A percentile compares a stretch with the other conserved stretches of the same genome.
phyloP scores from a whole-genome alignment of 1,140 invertebrate species.

The Bemisia tabaci region DNA sequence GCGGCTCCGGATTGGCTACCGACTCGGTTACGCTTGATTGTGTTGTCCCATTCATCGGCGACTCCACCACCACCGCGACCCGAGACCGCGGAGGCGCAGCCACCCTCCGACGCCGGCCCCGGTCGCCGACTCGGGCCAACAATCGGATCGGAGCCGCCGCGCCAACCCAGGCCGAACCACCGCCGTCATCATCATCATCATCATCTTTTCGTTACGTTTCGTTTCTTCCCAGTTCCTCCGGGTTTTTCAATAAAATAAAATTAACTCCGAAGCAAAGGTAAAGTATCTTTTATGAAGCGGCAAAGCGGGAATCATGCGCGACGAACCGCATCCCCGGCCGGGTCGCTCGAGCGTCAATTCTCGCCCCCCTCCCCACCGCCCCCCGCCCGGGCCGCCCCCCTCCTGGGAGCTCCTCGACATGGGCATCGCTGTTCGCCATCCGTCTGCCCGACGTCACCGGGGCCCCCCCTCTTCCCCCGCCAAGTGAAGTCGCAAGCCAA shows the following conservation, averaged over 20 bases:
- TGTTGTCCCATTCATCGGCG: neutral
- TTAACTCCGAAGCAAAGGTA: constrained; percentile 8
- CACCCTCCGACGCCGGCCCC: neutral
- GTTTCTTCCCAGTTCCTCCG: constrained; percentile 2
- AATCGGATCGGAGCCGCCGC: no score
- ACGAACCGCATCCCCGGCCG: constrained; percentile 21
- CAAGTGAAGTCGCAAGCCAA: no score
- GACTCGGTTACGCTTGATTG: neutral
- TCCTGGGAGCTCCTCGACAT: neutral
- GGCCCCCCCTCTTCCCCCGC: no score
- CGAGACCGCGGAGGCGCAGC: neutral
- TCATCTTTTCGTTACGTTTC: constrained; percentile 2
- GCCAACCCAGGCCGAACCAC: neutral
- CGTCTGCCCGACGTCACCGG: no score
- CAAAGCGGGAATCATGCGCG: constrained; percentile 17
- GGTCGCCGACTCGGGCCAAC: no score
- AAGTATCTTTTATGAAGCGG: neutral
- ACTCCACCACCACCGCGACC: no score
- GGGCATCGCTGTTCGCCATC: neutral
- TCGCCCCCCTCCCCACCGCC: neutral
- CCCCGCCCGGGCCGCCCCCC: constrained; percentile 14
- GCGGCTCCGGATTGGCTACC: neutral
- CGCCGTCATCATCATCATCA: neutral
- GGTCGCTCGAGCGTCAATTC: constrained; percentile 10
- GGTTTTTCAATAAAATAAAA: constrained; percentile 4